Percentiles rank a stretch among this genome's conserved stretches.
Conservation (phyloP, 2,113 vertebrate species). For the Hypanus sabinus region DNA sequence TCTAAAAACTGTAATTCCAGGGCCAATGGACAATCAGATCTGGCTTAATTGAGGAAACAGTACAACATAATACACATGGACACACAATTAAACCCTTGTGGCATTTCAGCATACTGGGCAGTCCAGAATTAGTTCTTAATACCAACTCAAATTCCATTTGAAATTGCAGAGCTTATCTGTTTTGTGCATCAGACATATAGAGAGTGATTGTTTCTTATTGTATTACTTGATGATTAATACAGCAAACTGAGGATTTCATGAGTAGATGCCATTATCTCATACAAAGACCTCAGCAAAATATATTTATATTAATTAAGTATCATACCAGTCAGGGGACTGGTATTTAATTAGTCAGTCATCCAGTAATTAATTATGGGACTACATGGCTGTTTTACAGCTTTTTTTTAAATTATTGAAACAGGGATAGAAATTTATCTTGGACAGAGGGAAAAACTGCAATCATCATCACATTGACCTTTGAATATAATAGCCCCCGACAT, state of each 20-base stretch:
- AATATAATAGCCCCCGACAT: background rate
- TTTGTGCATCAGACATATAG: background rate
- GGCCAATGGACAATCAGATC: no score
- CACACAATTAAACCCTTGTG: no score
- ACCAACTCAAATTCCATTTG: no score
- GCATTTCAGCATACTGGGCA: no score
- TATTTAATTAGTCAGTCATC: background rate
- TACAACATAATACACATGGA: no score
- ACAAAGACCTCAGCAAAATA: background rate
- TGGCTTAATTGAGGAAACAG: no score
- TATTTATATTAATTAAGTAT: background rate
- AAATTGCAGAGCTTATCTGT: background rate
- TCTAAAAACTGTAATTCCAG: no score
- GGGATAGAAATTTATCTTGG: background rate
- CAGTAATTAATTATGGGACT: background rate
- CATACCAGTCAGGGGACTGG: no score
- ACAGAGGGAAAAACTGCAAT: background rate
- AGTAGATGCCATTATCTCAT: background rate
- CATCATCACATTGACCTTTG: background rate
- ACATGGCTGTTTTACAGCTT: no score
- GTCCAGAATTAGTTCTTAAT: no score
- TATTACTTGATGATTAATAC: background rate
- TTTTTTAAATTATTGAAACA: no score
- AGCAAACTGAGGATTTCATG: background rate
- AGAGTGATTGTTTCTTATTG: background rate